A percentile compares a stretch with the other conserved stretches of the same genome.
Evolutionary conservation across 2,113 vertebrate genomes (phyloP).

Genomic region (Canis aureus): DNA sequence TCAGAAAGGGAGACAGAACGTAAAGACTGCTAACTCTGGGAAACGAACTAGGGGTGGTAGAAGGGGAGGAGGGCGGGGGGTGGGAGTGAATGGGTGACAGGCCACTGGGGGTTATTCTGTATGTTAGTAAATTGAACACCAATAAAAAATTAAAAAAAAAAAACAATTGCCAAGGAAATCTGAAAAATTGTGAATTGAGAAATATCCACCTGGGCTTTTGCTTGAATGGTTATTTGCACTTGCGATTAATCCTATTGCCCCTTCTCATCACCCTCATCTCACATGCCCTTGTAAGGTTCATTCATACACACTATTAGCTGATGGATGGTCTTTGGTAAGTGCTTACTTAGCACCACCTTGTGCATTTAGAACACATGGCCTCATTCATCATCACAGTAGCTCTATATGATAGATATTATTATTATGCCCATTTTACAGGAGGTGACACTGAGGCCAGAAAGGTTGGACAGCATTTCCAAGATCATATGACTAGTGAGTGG

Average conservation of each 20-base stretch:
- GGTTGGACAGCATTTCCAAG: neutral
- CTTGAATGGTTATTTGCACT: neutral
- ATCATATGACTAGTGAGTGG: neutral
- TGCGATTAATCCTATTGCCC: neutral
- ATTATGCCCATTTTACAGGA: neutral
- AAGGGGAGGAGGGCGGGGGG: no score
- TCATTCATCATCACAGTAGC: neutral
- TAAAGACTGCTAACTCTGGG: no score
- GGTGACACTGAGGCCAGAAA: neutral
- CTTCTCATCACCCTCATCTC: neutral
- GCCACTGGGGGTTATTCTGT: no score
- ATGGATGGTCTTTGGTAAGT: neutral
- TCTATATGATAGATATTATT: neutral
- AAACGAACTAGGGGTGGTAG: no score
- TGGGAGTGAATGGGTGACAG: no score
- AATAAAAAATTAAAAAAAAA: no score
- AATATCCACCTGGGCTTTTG: neutral
- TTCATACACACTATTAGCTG: neutral
- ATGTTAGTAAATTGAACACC: no score
- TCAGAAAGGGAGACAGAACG: no score
- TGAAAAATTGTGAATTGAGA: neutral
- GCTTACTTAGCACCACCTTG: neutral
- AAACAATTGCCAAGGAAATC: neutral
- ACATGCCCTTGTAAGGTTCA: rapidly evolving
- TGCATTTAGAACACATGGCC: neutral